These are phyloP conservation scores for Rhegmatorhina hoffmannsi DNA, from an alignment of 2,113 vertebrate genomes.

Conservation along the genomic window DNA sequence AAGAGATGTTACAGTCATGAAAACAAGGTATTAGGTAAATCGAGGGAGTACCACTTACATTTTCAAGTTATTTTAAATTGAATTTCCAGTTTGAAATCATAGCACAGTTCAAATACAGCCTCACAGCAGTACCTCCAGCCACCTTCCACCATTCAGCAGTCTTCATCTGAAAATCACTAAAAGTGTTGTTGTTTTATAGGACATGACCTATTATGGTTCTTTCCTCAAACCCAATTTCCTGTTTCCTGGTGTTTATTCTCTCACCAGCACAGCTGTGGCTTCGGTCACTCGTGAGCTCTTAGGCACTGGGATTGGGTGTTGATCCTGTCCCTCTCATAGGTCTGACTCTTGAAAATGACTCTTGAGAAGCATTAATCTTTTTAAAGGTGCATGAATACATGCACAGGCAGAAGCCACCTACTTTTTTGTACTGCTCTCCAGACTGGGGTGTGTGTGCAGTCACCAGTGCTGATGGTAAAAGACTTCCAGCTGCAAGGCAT, in stretches of 20 bases:
- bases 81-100: not conserved
- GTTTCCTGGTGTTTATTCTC: not conserved
- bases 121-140: not conserved
- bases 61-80: not conserved
- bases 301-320: not conserved
- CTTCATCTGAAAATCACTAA: not conserved
- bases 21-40: not conserved
- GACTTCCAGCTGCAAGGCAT: not conserved
- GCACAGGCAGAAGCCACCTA: not conserved
- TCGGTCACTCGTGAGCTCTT: not conserved
- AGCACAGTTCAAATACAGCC: not conserved
- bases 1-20: not conserved
- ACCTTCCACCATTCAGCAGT: not conserved
- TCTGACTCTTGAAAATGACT: not conserved
- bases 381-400: not conserved
- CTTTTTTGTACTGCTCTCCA: not conserved
- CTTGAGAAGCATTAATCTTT: not conserved
- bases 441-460: rapidly evolving
- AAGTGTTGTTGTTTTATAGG: not conserved
- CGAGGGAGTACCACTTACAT: not conserved
- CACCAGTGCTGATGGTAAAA: not conserved
- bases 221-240: not conserved
- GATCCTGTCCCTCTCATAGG: not conserved
- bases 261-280: not conserved
- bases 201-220: not conserved